Conservation (phyloP, 2,113 vertebrate species). For the Lethenteron camtschaticum region DNA sequence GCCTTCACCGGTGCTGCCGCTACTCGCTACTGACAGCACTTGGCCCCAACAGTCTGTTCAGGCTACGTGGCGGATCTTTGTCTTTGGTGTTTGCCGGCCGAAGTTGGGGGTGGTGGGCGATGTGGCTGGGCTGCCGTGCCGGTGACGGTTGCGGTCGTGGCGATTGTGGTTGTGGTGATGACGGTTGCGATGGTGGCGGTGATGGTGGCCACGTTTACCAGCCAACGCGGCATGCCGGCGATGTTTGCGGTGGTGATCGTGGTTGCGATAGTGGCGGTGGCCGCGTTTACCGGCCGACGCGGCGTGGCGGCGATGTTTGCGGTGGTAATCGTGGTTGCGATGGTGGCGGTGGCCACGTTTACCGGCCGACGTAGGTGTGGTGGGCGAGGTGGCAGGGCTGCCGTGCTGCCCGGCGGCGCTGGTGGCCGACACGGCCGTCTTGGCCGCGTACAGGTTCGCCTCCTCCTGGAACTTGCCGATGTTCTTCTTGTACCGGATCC, state of each 20-base stretch:
- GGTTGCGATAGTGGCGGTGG: neutral
- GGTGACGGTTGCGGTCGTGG: too few species aligned
- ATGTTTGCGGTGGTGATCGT: conserved; percentile 36
- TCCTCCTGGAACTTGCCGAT: conserved; percentile 69
- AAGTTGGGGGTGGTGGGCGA: too few species aligned
- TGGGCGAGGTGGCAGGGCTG: conserved; percentile 45
- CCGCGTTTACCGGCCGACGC: too few species aligned
- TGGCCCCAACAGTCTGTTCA: too few species aligned
- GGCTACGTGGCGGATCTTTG: too few species aligned
- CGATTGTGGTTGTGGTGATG: conserved; percentile 13
- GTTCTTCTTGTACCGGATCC: conserved; percentile 74
- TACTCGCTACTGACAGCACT: too few species aligned
- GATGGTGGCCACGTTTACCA: neutral
- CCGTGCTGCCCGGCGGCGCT: conserved; percentile 39
- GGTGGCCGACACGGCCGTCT: conserved; percentile 39
- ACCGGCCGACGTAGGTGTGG: conserved; percentile 35
- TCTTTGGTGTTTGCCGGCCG: neutral
- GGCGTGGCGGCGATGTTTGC: too few species aligned
- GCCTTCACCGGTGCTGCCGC: too few species aligned
- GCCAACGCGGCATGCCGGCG: conserved; percentile 49
- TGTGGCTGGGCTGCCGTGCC: too few species aligned
- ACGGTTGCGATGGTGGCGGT: too few species aligned
- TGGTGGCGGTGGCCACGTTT: neutral
- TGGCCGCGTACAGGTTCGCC: conserved; percentile 53
- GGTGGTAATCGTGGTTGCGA: too few species aligned